A percentile compares a stretch with the other conserved stretches of the same genome.
Evolutionary conservation across 2,797 vertebrate genomes (phyloP).

Genomic region (Buphagus erythrorhynchus): DNA sequence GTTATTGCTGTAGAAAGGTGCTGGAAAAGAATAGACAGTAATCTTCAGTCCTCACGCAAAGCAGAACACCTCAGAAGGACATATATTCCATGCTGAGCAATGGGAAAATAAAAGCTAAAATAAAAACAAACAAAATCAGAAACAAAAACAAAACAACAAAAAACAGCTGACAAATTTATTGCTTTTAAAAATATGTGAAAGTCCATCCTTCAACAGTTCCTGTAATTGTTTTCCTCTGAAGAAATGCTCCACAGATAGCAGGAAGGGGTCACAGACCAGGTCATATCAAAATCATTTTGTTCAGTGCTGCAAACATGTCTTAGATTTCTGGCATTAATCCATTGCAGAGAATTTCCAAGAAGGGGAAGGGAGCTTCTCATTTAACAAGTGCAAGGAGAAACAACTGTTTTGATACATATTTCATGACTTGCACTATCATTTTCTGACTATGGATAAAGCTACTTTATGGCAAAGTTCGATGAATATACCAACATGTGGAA

Average conservation of each 20-base stretch:
- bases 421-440: conserved; percentile 6
- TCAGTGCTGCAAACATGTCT: conserved; percentile 11
- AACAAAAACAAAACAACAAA: background rate
- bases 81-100: background rate
- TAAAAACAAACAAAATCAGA: background rate
- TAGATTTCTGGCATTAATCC: conserved; percentile 24
- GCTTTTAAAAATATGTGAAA: background rate
- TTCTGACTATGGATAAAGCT: background rate
- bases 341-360: conserved; percentile 32
- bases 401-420: background rate
- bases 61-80: background rate
- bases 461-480: background rate
- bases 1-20: background rate
- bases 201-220: background rate
- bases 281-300: background rate
- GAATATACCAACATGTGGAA: background rate
- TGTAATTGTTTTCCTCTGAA: background rate
- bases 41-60: background rate
- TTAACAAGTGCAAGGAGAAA: conserved; percentile 42
- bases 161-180: background rate
- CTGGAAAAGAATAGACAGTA: background rate
- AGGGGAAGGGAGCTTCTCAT: conserved; percentile 20
- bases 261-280: conserved; percentile 6
- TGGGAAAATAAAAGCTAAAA: background rate
- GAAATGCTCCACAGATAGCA: background rate